Evolutionary conservation across 2,797 vertebrate species (phyloP).

Genomic region (Spinus pinus): DNA sequence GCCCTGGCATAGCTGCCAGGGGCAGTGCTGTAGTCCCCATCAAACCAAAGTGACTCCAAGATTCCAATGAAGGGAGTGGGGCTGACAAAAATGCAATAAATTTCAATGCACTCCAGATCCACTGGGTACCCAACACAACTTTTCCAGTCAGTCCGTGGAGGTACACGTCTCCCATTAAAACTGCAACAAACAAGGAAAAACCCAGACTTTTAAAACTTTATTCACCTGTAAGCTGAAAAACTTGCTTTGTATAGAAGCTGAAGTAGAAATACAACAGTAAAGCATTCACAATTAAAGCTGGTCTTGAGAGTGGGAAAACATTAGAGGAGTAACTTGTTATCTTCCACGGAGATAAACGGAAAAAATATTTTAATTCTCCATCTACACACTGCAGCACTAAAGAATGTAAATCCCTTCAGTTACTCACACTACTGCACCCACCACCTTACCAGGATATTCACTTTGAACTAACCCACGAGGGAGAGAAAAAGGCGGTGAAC

Average conservation of each 20-base stretch:
- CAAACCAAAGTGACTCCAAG: fast-evolving
- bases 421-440: neutral
- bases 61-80: fast-evolving
- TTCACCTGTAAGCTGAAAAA: neutral
- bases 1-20: neutral
- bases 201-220: neutral
- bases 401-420: neutral
- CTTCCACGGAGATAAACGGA: fast-evolving
- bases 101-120: fast-evolving
- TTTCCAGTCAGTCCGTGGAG: fast-evolving
- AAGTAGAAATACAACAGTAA: neutral
- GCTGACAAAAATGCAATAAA: neutral
- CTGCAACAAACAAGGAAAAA: neutral
- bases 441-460: fast-evolving
- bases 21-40: too few relatives aligned
- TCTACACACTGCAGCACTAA: fast-evolving
- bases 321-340: fast-evolving
- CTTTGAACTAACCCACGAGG: fast-evolving
- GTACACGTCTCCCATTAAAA: fast-evolving
- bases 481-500: fast-evolving
- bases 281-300: fast-evolving
- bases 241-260: fast-evolving
- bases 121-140: neutral
- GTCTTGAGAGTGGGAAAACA: neutral
- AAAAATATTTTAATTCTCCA: fast-evolving